These are phyloP conservation scores for Hirtodrosophila duncani DNA, from an alignment of 2,888 invertebrate genomes.

Conservation along the genomic window DNA sequence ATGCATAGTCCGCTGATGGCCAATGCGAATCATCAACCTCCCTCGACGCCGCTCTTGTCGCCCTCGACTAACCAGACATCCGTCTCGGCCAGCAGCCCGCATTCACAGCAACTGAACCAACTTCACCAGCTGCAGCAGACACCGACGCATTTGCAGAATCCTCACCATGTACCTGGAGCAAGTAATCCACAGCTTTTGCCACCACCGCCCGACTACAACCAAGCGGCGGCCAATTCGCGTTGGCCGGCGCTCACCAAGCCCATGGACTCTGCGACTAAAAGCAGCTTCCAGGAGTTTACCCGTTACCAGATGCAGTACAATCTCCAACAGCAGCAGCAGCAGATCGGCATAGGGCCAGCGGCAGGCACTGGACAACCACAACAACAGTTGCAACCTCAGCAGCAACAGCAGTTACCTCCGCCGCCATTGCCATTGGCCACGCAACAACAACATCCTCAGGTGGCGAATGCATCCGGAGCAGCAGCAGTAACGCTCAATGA, in stretches of 20 bases:
- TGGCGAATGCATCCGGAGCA: slow-evolving; percentile 2
- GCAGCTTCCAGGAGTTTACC: slow-evolving; percentile 83
- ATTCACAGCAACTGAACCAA: slow-evolving; percentile 52
- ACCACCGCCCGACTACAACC: slow-evolving; percentile 74
- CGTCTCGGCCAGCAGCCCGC: slow-evolving; percentile 61
- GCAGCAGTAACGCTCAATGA: slow-evolving; percentile 34
- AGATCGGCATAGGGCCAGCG: slow-evolving; percentile 49
- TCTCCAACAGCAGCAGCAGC: slow-evolving; percentile 80
- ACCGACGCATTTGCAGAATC: slow-evolving; percentile 42
- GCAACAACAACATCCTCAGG: slow-evolving; percentile 14
- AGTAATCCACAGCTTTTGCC: slow-evolving; percentile 39
- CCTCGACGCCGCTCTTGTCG: slow-evolving; percentile 61
- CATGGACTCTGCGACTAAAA: slow-evolving; percentile 83
- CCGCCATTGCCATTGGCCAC: slow-evolving; percentile 17
- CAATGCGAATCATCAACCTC: slow-evolving; percentile 53
- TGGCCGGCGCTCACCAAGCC: slow-evolving; percentile 78
- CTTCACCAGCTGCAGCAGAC: slow-evolving; percentile 48
- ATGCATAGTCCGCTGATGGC: slow-evolving; percentile 74
- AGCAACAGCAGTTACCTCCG: slow-evolving; percentile 16
- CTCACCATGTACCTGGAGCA: slow-evolving; percentile 66
- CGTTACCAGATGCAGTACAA: slow-evolving; percentile 83
- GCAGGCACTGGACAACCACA: no score
- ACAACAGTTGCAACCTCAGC: slow-evolving; percentile 20
- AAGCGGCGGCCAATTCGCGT: slow-evolving; percentile 76
- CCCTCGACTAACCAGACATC: slow-evolving; percentile 64